Base-by-base conservation (phyloP, 2,888 invertebrate species). In the Dryococelus australis region DNA sequence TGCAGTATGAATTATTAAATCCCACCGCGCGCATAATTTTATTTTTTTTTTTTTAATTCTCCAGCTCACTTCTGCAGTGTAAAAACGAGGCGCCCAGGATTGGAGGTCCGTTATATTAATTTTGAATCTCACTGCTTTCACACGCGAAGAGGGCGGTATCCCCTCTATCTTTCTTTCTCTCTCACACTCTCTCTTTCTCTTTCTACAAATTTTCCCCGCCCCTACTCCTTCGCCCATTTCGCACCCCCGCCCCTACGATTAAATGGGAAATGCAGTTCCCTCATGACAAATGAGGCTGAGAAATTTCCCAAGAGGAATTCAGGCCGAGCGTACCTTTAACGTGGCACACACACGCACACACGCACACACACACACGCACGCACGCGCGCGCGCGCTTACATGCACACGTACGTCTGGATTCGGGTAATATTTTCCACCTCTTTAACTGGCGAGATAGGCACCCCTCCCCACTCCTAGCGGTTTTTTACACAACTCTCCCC, bases 61-160 rank as follows among this genome's bases (percentile, higher is more conserved):
- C 65, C 20, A 16, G 20, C 47, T 16, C 47, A 47, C 47, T 47
- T 8, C 47, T 6, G 12, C n/a, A 65, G 65, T 65, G 65, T 65
- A 65, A 65, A 65, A 65, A 65, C 65, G 65, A 6, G 65, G 12
- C 65, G n/a, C n/a, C 10, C 65, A 65, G 65, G 65, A 65, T 65
- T 65, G 65, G 65, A 65, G 65, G 65, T 65, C 65, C 65, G 65
- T 65, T 65, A 65, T 65, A 65, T 65, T 65, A 65, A 65, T 65
- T 65, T 65, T 65, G 24, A 65, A 65, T 65, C 65, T 16, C 65
- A 65, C 65, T n/a, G 65, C 65, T 65, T 65, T 65, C 65, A n/a
- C 65, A 65, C 8, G 65, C 47, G 16, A 47, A 47, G 35, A 35
- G 35, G 47, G 47, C 1, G 47, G 16, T 6, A 47, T 0, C 20